Base-by-base conservation (phyloP, 2,113 vertebrate species). In the Nettapus auritus region DNA sequence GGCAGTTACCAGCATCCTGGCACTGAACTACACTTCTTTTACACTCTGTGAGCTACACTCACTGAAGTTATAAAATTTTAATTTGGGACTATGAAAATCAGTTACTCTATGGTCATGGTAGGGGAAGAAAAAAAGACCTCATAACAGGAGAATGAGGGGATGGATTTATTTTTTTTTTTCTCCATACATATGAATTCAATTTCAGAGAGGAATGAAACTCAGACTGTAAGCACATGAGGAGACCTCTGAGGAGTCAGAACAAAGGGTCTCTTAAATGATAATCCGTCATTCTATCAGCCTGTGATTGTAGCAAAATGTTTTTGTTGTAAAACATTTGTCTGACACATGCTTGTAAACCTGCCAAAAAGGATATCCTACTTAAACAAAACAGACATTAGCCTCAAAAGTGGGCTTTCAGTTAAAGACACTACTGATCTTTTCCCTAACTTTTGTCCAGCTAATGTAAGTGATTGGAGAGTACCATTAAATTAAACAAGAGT, bases 181-280 rank as follows among this genome's bases (percentile, higher is more conserved):
- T 95, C 77, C 42, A 93, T 84, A 95, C 96, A 97, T 90, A 96
- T 77, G 97, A 96, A 93, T 86, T 95, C 88, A 96, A 95, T 98
- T 98, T 97, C 13, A 15, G 63, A 88, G 48, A 90, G 71, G 92
- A 97, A 97, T 94, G 59, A 97, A 97, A 77, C 46, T 92, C 90
- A 86, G 90, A 95, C 90, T 96, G 86, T 68, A 88, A 94, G 93
- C 87, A 95, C 91, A 94, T 48, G 46, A 97, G 77, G 21, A 96
- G 93, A 97, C 91, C 88, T 77, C 75, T 69, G 84, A 96, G 62
- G 67, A 96, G 71, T 38, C 82, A 86, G 94, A 98, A 97, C 94
- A 97, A 97, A 98, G 95, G 80, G 77, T 87, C n/a, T 90, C 77
- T 97, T 88, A 94, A 97, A 96, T 80, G 63, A 86, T 83, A 86